Evolutionary conservation across 2,797 vertebrate genomes (phyloP).

Genomic region (Microctenopoma steveboyesi): DNA sequence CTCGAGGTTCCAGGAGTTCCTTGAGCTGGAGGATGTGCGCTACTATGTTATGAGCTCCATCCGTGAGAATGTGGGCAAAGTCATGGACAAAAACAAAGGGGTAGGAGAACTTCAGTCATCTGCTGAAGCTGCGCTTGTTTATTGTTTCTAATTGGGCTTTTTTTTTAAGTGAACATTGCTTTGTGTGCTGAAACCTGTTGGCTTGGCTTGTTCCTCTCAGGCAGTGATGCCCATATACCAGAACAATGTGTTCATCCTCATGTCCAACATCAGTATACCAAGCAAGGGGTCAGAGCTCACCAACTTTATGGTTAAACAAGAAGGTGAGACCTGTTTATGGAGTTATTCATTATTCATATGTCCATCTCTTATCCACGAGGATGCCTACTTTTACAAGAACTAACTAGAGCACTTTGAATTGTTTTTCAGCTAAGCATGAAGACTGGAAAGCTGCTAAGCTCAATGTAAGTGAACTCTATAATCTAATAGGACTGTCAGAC

Average conservation of each 20-base stretch:
- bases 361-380: background rate
- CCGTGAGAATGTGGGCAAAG: slow-evolving; percentile 65
- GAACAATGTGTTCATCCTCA: slow-evolving; percentile 88
- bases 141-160: background rate
- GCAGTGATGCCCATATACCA: slow-evolving; percentile 84
- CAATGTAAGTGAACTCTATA: slow-evolving; percentile 79
- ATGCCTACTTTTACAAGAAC: background rate
- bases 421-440: slow-evolving; percentile 79
- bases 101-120: slow-evolving; percentile 61
- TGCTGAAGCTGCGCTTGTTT: background rate
- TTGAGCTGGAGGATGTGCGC: slow-evolving; percentile 90
- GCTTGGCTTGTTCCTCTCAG: slow-evolving; percentile 50
- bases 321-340: slow-evolving; percentile 77
- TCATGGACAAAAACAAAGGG: slow-evolving; percentile 86
- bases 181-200: background rate
- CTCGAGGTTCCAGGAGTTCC: slow-evolving; percentile 89
- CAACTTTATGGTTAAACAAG: slow-evolving; percentile 86
- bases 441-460: slow-evolving; percentile 90
- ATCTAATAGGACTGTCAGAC: background rate
- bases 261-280: slow-evolving; percentile 89
- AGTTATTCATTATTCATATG: background rate
- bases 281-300: slow-evolving; percentile 76
- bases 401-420: background rate
- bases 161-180: background rate
- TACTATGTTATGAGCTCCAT: slow-evolving; percentile 89